Conservation (phyloP, 2,797 vertebrate species). For the Miichthys miiuy region DNA sequence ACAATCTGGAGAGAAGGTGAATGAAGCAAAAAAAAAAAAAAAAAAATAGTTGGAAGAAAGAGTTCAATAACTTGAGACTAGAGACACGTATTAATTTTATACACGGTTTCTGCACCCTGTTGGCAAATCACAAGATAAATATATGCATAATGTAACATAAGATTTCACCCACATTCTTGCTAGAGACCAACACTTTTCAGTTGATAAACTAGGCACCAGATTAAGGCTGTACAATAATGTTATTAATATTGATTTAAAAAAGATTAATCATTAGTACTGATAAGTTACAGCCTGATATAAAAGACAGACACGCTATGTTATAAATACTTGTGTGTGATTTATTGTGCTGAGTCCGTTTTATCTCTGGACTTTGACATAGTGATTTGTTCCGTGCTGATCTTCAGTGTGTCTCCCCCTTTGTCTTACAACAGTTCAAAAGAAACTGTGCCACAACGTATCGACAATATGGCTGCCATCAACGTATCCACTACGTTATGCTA, state of each 20-base stretch:
- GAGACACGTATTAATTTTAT: background rate
- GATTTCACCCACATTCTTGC: background rate
- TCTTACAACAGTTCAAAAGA: background rate
- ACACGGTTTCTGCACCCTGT: rapidly evolving
- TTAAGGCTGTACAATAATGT: background rate
- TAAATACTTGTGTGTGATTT: no score
- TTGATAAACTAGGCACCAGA: background rate
- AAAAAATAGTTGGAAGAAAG: slow-evolving; percentile 30
- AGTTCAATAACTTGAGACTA: background rate
- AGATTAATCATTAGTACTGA: no score
- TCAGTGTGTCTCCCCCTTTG: rapidly evolving
- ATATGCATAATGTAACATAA: background rate
- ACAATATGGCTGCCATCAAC: slow-evolving; percentile 85
- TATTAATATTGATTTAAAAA: no score
- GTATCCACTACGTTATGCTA: slow-evolving; percentile 67
- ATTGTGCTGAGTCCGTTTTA: no score
- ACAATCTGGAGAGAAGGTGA: slow-evolving; percentile 91
- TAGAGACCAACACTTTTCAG: background rate
- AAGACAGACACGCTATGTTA: background rate
- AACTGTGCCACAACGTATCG: background rate
- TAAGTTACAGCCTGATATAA: background rate
- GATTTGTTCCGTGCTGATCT: background rate
- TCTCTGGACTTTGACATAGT: no score
- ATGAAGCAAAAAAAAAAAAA: background rate
- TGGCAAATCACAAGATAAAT: background rate